Evolutionary conservation across 2,888 invertebrate genomes (phyloP), one percentile per base, ranked within the genome.

Genomic region (Amblyjoppa fuscipennis): DNA sequence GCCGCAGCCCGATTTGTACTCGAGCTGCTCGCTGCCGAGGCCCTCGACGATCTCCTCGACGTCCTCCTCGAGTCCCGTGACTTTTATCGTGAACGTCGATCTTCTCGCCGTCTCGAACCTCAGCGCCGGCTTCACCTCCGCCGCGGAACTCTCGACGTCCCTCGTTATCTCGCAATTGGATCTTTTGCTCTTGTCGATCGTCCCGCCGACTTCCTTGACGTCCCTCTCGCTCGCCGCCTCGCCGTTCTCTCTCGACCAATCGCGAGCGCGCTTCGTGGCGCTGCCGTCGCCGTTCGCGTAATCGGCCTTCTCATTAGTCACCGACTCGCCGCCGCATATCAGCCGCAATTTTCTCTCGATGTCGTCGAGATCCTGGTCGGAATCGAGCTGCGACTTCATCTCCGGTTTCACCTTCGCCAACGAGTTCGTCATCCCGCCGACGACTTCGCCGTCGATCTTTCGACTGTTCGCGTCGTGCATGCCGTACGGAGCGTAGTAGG

Each of bases 1-100:
- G 7, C 73, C 69, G 49, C 49, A 49, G 38, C 68, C 64, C n/a
- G 75, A 56, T 80, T 74, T 76, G 69, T 79, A 84, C 66, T 86
- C 74, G 16, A 78, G 45, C 31, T 77, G 78, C 74, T 87, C 88
- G 1, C 86, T 70, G 38, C 88, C 88, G 11, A 93, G 87, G 78
- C 91, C 91, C 80, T 91, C 85, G 16, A 92, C 91, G 45, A 93
- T 92, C 28, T 93, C 92, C 13, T 85, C 89, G 3, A 93, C 89
- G 84, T 93, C 91, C 2, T 93, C 91, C 7, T 91, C 88, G 20
- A 88, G 88, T 1, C 93, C 93, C 0, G 92, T 91, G 51, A 93
- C 89, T 87, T 92, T 92, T 7, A 93, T 91, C 4, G 88, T 89
- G 69, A 93, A 93, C 34, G 86, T 88, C 16, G 88, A 71, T 56